Percentiles rank a stretch among this genome's conserved stretches.
phyloP scores from a whole-genome alignment of 2,888 invertebrate genomes.

The Aquatica leii region DNA sequence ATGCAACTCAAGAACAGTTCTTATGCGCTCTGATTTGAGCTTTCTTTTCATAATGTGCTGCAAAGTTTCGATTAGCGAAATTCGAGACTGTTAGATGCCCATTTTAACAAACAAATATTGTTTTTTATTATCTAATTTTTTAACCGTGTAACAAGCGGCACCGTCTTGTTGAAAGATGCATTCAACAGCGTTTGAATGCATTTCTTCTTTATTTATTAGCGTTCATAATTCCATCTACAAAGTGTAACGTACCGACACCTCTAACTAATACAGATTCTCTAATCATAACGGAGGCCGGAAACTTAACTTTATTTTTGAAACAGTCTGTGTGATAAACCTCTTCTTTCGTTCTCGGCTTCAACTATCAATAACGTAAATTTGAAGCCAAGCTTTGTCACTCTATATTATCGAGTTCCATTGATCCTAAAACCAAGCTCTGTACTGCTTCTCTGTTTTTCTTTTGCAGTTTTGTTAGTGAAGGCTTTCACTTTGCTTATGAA shows the following conservation, averaged over 20 bases:
- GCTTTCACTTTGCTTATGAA: not conserved
- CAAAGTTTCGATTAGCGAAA: not conserved
- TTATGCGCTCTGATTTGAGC: not conserved
- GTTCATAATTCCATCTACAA: constrained; percentile 1
- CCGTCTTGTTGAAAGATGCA: constrained; percentile 8
- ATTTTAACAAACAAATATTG: not conserved
- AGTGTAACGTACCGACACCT: not conserved
- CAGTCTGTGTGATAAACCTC: too few relatives aligned
- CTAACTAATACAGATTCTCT: not conserved
- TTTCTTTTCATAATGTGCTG: not conserved
- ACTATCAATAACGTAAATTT: not conserved
- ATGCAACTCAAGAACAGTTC: constrained; percentile 1
- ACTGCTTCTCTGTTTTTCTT: too few relatives aligned
- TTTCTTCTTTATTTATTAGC: not conserved
- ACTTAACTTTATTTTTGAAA: too few relatives aligned
- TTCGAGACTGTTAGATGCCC: not conserved
- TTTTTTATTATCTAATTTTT: not conserved
- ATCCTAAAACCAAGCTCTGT: not conserved
- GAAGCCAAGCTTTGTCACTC: not conserved
- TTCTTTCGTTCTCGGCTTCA: not conserved
- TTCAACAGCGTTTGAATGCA: not conserved
- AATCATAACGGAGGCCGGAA: not conserved
- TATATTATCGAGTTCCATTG: not conserved
- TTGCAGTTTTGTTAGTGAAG: not conserved
- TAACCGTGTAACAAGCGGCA: constrained; percentile 1